These are phyloP conservation scores for Crepidodera aurea DNA, from an alignment of 2,888 invertebrate genomes.

Conservation along the genomic window DNA sequence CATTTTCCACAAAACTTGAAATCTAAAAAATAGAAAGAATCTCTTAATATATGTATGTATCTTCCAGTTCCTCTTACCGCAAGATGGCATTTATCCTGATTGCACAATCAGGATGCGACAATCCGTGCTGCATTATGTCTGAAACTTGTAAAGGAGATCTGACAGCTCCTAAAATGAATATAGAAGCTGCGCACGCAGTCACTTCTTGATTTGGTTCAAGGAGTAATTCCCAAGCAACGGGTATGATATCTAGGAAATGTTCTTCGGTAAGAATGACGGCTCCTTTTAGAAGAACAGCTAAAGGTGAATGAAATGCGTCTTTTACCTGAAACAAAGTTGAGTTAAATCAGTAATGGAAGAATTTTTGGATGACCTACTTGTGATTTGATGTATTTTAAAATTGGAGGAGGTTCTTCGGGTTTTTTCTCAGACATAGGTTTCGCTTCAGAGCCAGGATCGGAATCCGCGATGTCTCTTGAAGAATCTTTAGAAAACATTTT, in stretches of 20 bases:
- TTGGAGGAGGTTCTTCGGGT: slow-evolving; percentile 71
- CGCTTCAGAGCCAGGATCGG: slow-evolving; percentile 60
- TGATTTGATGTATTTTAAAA: slow-evolving; percentile 81
- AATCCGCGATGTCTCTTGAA: slow-evolving; percentile 64
- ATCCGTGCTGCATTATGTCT: slow-evolving; percentile 86
- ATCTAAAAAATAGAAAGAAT: slow-evolving; percentile 62
- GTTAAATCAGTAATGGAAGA: background rate
- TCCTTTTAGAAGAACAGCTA: slow-evolving; percentile 87
- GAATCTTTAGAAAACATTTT: slow-evolving; percentile 64
- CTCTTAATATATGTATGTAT: too few species aligned
- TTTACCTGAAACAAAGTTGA: slow-evolving; percentile 69
- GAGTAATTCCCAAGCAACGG: slow-evolving; percentile 94
- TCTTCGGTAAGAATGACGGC: slow-evolving; percentile 90
- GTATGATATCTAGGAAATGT: slow-evolving; percentile 85
- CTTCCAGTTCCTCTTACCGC: too few species aligned
- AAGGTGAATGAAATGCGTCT: slow-evolving; percentile 88
- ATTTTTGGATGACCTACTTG: too few species aligned
- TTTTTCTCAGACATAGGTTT: slow-evolving; percentile 57
- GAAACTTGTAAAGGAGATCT: slow-evolving; percentile 89
- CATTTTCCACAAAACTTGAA: slow-evolving; percentile 95
- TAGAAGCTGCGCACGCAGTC: slow-evolving; percentile 82
- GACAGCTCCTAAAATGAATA: slow-evolving; percentile 93
- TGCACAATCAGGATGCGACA: slow-evolving; percentile 84
- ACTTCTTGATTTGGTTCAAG: slow-evolving; percentile 91
- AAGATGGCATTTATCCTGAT: slow-evolving; percentile 85